These are phyloP conservation scores for Cheiracanthium punctorium DNA, from an alignment of 2,888 invertebrate species.

Conservation along the genomic window DNA sequence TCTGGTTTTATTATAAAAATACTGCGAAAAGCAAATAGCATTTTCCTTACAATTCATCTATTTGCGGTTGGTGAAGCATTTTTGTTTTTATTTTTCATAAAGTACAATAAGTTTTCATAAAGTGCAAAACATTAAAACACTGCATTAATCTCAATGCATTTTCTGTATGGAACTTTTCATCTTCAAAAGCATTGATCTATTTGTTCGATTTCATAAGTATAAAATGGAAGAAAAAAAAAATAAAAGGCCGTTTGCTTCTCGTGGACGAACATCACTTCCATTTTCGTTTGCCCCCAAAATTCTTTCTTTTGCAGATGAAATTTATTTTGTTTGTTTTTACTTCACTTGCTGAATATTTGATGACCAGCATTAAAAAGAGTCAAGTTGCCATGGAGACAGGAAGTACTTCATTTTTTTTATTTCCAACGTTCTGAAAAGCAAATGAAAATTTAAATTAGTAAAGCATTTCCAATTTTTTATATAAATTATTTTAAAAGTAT, in stretches of 20 bases:
- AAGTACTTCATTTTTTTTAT: conserved; percentile 21
- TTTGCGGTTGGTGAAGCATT: too few relatives aligned
- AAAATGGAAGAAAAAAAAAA: neutral
- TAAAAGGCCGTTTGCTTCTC: neutral
- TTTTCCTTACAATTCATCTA: too few relatives aligned
- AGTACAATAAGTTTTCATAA: neutral
- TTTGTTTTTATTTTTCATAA: too few relatives aligned
- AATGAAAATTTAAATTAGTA: neutral
- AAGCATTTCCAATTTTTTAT: too few relatives aligned
- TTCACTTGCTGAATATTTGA: conserved; percentile 54
- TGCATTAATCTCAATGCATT: neutral
- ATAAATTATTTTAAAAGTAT: too few relatives aligned
- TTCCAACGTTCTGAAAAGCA: neutral
- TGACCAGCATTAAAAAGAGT: conserved; percentile 33
- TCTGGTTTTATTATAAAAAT: too few relatives aligned
- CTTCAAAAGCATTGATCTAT: neutral
- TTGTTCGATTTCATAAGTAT: neutral
- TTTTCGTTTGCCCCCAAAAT: neutral
- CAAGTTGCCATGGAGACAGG: conserved; percentile 38
- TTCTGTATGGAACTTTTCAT: neutral
- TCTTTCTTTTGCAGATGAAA: neutral
- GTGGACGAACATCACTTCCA: neutral
- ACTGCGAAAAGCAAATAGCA: neutral
- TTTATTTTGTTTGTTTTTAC: neutral
- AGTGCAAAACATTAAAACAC: too few relatives aligned